Evolutionary conservation across 2,797 vertebrate genomes (phyloP), one percentile per base, ranked within the genome.

Genomic region (Lagodon rhomboides): DNA sequence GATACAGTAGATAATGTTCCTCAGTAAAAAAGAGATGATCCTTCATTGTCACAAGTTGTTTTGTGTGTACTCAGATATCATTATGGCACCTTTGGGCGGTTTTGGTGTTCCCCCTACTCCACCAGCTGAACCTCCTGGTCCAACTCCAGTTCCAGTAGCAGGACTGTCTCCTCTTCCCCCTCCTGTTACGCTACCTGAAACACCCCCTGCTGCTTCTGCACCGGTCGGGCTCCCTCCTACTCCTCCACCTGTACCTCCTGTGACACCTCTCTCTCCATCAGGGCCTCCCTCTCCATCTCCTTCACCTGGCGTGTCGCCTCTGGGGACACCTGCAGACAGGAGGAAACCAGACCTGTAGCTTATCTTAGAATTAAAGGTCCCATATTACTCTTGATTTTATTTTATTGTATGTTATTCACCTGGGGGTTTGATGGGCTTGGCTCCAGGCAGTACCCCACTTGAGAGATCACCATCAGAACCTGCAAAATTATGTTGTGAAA

Each of bases 251-350:
- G 70, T 74, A 13, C 61, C 73, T 34, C 56, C 81, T 72, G 72
- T 63, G 12, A 85, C 58, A 22, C 34, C 84, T 83, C 89, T 90
- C 17, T 89, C 87, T 54, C 87, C 90, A 84, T 91, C 91, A 79
- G 87, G 86, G 50, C 91, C 90, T 51, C 65, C 89, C 56, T 93
- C 93, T 34, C 91, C 93, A 68, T 93, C 91, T 64, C 92, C 93
- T 86, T 95, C 92, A 49, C 94, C 94, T 46, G 94, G 94, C 12
- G 94, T 95, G 68, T 95, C 94, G 58, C 94, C 94, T 90, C 94
- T 90, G 38, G 93, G 94, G 23, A 94, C 90, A 56, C 92, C 94
- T 95, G 74, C 30, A 81, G 60, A 76, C 25, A 63, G 34, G 54
- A 7, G 0, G 18, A 23, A 4, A 75, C 1, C 0, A 43, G 3